Conservation (phyloP, 1,140 invertebrate genomes). For the Bacillus rossius region DNA sequence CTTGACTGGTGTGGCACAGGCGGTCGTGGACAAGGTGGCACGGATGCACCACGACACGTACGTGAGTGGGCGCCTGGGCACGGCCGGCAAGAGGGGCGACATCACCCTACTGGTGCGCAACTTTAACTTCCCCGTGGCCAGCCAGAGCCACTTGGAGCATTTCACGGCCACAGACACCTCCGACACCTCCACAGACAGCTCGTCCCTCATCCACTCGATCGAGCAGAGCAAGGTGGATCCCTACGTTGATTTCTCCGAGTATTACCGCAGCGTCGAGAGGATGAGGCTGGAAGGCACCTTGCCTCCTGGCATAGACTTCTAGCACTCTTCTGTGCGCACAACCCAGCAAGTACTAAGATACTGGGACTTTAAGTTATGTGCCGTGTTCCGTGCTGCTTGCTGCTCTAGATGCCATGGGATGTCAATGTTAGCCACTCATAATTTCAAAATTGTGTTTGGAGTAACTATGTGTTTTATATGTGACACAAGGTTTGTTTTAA, state of each 20-base stretch:
- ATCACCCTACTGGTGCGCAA: constrained; percentile 83
- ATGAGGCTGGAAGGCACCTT: constrained; percentile 52
- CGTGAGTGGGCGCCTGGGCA: constrained; percentile 47
- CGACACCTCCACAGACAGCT: constrained; percentile 10
- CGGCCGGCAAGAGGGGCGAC: constrained; percentile 57
- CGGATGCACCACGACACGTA: constrained; percentile 77
- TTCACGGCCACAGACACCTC: neutral
- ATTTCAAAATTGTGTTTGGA: too few species aligned
- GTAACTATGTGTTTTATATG: too few species aligned
- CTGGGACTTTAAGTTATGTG: too few species aligned
- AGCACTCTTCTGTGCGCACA: too few species aligned
- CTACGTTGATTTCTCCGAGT: constrained; percentile 82
- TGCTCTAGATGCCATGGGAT: too few species aligned
- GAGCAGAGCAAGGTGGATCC: constrained; percentile 61
- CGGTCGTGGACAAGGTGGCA: constrained; percentile 80
- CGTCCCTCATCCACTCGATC: constrained; percentile 16
- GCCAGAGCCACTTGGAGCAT: constrained; percentile 2
- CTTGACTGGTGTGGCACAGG: constrained; percentile 76
- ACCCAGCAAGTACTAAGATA: too few species aligned
- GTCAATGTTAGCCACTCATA: too few species aligned
- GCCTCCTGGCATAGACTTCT: constrained; percentile 48
- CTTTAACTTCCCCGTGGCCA: constrained; percentile 68
- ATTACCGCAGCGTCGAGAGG: constrained; percentile 67
- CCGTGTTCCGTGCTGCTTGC: too few species aligned
- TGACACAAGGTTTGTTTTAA: too few species aligned